A percentile compares a stretch with the other conserved stretches of the same genome.
Conservation (phyloP, 2,888 invertebrate species). For the Tanytarsus gracilentus region DNA sequence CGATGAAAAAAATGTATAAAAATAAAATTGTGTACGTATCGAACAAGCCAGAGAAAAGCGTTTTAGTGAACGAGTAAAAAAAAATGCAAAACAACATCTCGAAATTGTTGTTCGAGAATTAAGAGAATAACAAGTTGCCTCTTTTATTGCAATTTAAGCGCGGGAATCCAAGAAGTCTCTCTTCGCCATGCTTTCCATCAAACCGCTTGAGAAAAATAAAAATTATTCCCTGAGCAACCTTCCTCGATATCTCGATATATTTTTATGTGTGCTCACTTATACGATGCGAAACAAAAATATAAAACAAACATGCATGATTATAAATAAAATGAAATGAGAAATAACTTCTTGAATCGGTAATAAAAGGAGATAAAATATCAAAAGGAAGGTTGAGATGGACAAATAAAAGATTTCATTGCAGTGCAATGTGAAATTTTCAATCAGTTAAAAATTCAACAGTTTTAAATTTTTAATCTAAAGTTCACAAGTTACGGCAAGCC, state of each 20-base stretch:
- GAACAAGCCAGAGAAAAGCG: constrained; percentile 9
- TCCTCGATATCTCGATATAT: no score
- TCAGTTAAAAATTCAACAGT: no score
- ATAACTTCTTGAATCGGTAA: no score
- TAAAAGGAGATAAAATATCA: constrained; percentile 20
- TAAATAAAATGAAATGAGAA: no score
- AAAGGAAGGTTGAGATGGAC: constrained; percentile 14
- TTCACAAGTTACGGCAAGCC: no score
- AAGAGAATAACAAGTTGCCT: neutral
- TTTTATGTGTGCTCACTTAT: neutral
- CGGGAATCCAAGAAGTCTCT: constrained; percentile 23
- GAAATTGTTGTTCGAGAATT: neutral
- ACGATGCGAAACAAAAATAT: neutral
- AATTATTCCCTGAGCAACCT: neutral
- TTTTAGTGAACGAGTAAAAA: neutral
- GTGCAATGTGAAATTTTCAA: no score
- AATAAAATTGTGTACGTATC: constrained; percentile 1
- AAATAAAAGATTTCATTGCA: no score
- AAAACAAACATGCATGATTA: constrained; percentile 21
- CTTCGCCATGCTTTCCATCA: constrained; percentile 15
- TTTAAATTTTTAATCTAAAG: no score
- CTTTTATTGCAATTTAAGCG: neutral
- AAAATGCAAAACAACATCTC: neutral
- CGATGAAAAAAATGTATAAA: no score
- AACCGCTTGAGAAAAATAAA: constrained; percentile 8